Evolutionary conservation across 2,888 invertebrate genomes (phyloP).

Genomic region (Coenonympha glycerion): DNA sequence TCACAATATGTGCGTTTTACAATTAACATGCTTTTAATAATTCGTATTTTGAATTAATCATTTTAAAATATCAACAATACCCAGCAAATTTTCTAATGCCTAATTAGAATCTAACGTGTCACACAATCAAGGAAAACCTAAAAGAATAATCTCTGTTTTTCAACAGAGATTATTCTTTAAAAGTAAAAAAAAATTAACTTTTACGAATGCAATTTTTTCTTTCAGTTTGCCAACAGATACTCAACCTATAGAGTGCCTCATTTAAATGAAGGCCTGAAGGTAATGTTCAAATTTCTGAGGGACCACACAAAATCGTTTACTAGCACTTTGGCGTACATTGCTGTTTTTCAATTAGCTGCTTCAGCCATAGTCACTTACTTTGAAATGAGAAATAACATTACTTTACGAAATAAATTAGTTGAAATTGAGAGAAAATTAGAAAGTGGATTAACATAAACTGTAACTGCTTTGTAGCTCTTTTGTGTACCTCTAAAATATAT

Average conservation of each 20-base stretch:
- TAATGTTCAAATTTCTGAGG: conserved; percentile 67
- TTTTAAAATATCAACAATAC: too few relatives aligned
- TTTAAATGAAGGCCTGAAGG: conserved; percentile 73
- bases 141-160: too few relatives aligned
- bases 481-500: not conserved
- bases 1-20: too few relatives aligned
- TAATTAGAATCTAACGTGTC: too few relatives aligned
- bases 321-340: conserved; percentile 62
- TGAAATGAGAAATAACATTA: conserved; percentile 72
- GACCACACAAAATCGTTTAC: conserved; percentile 74
- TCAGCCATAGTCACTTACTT: conserved; percentile 78
- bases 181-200: too few relatives aligned
- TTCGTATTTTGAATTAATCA: too few relatives aligned
- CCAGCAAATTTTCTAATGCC: too few relatives aligned
- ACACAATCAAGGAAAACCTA: too few relatives aligned
- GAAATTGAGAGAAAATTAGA: conserved; percentile 50
- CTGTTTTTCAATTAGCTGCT: conserved; percentile 69
- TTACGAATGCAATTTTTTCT: too few relatives aligned
- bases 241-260: conserved; percentile 79
- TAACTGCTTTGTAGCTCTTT: not conserved
- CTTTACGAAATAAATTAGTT: conserved; percentile 53
- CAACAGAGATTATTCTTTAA: too few relatives aligned
- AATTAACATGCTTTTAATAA: not conserved
- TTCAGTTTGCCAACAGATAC: conserved; percentile 78
- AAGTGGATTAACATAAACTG: not conserved